phyloP scores from a whole-genome alignment of 2,888 invertebrate species.

The Troglohyphantes excavatus region DNA sequence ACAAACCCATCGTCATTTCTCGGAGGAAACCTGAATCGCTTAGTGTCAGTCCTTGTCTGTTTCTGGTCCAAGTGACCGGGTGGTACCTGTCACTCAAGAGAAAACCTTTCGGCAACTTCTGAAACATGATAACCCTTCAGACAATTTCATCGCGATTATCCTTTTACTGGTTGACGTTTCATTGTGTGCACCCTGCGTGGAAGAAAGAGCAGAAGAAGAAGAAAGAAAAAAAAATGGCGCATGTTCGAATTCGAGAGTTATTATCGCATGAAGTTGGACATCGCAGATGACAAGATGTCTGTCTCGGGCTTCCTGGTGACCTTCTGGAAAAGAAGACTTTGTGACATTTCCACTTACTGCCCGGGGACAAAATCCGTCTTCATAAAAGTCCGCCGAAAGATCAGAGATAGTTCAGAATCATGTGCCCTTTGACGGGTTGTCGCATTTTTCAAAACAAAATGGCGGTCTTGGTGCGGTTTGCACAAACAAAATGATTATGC shows the following conservation, averaged over 20 bases:
- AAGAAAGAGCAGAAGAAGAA: neutral
- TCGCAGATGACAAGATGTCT: conserved; percentile 69
- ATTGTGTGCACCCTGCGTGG: conserved; percentile 52
- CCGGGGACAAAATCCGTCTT: neutral
- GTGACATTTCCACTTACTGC: conserved; percentile 16
- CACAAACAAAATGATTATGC: neutral
- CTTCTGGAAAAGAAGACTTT: conserved; percentile 11
- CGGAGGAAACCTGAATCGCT: conserved; percentile 59
- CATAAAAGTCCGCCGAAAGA: neutral
- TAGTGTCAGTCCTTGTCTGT: conserved; percentile 58
- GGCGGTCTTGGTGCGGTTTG: neutral
- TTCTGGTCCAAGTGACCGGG: conserved; percentile 37
- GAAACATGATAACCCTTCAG: conserved; percentile 44
- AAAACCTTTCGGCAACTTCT: conserved; percentile 1
- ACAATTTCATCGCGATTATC: conserved; percentile 62
- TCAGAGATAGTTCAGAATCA: neutral
- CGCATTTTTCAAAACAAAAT: neutral
- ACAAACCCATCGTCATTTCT: conserved; percentile 50
- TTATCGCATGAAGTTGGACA: conserved; percentile 53
- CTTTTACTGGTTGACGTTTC: conserved; percentile 35
- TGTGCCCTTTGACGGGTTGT: neutral
- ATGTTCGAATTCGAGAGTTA: conserved; percentile 26
- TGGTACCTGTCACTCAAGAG: conserved; percentile 51
- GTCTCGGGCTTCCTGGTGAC: neutral
- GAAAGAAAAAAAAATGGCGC: conserved; percentile 13